Conservation (phyloP, 2,888 invertebrate species). For the Rhingia campestris region DNA sequence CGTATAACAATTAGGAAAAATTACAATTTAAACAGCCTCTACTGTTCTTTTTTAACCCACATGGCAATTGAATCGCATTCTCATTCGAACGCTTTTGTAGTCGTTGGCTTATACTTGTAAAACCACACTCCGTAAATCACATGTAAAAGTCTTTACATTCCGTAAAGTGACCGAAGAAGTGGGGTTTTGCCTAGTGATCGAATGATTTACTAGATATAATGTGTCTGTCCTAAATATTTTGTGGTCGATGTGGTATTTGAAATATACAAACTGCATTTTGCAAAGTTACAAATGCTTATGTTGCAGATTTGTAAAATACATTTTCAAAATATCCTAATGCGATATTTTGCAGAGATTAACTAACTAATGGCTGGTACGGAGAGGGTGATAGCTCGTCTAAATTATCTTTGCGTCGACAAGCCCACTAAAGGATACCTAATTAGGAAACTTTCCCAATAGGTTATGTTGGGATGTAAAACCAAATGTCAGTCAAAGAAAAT, state of each 20-base stretch:
- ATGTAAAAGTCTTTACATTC: conserved; percentile 54
- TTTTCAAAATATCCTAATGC: conserved; percentile 21
- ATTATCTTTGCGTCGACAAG: conserved; percentile 30
- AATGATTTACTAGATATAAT: conserved; percentile 50
- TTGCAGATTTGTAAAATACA: conserved; percentile 23
- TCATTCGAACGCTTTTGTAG: not conserved
- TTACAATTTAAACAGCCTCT: not conserved
- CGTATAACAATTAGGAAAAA: too few relatives aligned
- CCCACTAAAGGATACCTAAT: conserved; percentile 34
- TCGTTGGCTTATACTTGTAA: conserved; percentile 3
- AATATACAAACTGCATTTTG: conserved; percentile 3
- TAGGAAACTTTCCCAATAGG: conserved; percentile 41
- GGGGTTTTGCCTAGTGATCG: conserved; percentile 27
- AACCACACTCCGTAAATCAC: conserved; percentile 55
- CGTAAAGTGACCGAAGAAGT: conserved; percentile 22
- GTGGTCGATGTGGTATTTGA: conserved; percentile 33
- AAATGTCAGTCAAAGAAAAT: conserved; percentile 1
- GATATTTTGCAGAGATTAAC: not conserved
- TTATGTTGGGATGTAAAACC: conserved; percentile 1
- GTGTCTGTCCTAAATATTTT: conserved; percentile 38
- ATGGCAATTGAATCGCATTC: not conserved
- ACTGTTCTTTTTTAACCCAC: conserved; percentile 5
- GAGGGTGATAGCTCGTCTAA: conserved; percentile 34
- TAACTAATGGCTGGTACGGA: conserved; percentile 14
- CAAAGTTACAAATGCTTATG: conserved; percentile 16